A percentile compares a stretch with the other conserved stretches of the same genome.
phyloP scores from a whole-genome alignment of 2,113 vertebrate genomes.

The Chelonoidis abingdonii region DNA sequence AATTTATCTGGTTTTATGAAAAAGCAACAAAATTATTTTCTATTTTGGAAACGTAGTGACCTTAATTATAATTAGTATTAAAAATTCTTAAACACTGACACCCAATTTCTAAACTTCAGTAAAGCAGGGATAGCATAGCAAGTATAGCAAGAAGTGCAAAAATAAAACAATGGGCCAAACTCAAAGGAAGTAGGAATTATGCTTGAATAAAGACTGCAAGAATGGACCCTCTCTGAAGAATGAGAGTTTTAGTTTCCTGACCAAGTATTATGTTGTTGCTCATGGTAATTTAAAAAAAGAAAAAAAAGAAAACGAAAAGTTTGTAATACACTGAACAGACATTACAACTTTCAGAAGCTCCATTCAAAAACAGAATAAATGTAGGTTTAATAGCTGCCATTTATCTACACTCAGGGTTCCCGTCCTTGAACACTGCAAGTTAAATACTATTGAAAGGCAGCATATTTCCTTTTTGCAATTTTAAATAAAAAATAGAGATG shows the following conservation, averaged over 20 bases:
- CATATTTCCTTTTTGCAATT: not conserved
- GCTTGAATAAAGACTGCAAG: constrained; percentile 43
- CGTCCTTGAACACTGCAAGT: not conserved
- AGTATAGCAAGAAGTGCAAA: constrained; percentile 31
- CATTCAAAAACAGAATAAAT: not conserved
- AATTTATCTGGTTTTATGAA: constrained; percentile 11
- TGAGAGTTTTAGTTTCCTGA: not conserved
- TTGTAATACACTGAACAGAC: not conserved
- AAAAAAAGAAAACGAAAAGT: not conserved
- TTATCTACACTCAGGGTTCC: rapidly evolving
- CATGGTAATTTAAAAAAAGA: not conserved
- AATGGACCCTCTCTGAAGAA: not conserved
- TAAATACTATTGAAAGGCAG: not conserved
- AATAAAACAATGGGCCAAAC: constrained; percentile 57
- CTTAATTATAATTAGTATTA: constrained; percentile 43
- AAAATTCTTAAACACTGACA: not conserved
- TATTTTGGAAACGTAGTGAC: constrained; percentile 46
- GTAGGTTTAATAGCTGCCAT: not conserved
- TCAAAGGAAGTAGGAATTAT: constrained; percentile 24
- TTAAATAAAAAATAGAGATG: not conserved
- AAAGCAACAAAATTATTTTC: constrained; percentile 14
- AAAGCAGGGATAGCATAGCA: too few relatives aligned
- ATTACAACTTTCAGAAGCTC: not conserved
- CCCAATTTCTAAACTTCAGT: constrained; percentile 21
- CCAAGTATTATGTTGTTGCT: not conserved